Evolutionary conservation across 2,888 invertebrate genomes (phyloP).

Genomic region (Rhingia rostrata): DNA sequence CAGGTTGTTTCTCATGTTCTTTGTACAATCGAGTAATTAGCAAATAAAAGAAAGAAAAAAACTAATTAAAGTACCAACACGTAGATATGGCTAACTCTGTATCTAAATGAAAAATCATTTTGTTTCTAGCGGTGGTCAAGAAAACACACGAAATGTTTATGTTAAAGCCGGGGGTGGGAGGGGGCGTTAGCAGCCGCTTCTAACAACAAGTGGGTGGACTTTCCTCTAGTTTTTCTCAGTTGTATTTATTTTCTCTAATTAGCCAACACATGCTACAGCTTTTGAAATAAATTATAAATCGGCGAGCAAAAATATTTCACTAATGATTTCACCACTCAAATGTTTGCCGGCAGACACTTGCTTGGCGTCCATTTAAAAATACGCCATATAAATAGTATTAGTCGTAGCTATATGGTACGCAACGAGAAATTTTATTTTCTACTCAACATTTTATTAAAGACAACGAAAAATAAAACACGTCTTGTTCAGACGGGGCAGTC

Average conservation of each 20-base stretch:
- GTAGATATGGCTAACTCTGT: no score
- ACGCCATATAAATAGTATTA: conserved; percentile 26
- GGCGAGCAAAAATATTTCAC: conserved; percentile 53
- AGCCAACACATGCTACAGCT: conserved; percentile 50
- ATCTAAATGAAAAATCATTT: conserved; percentile 13
- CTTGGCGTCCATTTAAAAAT: conserved; percentile 46
- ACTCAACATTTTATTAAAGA: conserved; percentile 3
- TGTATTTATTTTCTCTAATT: conserved; percentile 50
- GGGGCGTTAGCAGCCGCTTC: conserved; percentile 22
- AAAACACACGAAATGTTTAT: conserved; percentile 44
- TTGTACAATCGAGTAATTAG: conserved; percentile 52
- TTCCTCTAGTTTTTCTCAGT: conserved; percentile 5
- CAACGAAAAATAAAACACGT: conserved; percentile 18
- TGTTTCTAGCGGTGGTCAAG: conserved; percentile 25
- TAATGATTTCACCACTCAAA: conserved; percentile 71
- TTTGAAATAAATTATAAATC: conserved; percentile 28
- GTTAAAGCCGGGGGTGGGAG: conserved; percentile 1
- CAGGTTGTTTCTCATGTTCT: conserved; percentile 58
- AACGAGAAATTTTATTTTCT: conserved; percentile 15
- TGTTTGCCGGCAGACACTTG: conserved; percentile 70
- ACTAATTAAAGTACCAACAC: neutral
- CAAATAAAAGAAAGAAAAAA: conserved; percentile 21
- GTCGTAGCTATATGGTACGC: conserved; percentile 15
- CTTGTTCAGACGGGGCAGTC: conserved; percentile 39
- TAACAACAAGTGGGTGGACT: conserved; percentile 72